Evolutionary conservation across 2,113 vertebrate genomes (phyloP), one percentile per base, ranked within the genome.

Genomic region (Bufo bufo): DNA sequence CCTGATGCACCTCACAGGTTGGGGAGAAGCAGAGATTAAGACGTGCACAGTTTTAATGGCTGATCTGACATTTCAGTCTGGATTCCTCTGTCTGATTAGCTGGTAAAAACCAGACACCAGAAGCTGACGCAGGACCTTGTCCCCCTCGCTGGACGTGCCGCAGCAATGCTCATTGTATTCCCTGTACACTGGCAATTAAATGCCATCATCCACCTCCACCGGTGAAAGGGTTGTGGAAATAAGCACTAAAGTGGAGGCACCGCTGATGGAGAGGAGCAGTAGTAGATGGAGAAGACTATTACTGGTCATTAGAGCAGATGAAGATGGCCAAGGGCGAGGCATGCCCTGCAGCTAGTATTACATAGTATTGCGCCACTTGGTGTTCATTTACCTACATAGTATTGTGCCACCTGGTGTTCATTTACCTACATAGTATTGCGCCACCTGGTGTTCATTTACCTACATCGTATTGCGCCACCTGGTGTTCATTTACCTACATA

Each of bases 1-100:
- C 78, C 89, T 58, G 23, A 78, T 91, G 43, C 91, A 87, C 10
- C 80, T 61, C 19, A 61, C 72, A 85, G 90, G 69, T 77, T 49
- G 63, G 71, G 79, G 89, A 91, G 87, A 82, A 89, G 86, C 89
- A 89, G 83, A 87, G 69, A 93, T 94, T 85, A 90, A 91, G 90
- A 92, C 7, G 14, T 81, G 78, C 77, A 72, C 72, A 89, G 89
- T 89, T 85, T 71, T 93, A 90, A 92, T 92, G 90, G 87, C 81
- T n/a, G 85, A 17, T 49, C 82, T 93, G 93, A 92, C 92, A 92
- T 94, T 93, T 93, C 85, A 83, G 88, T 84, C 89, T 91, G 90
- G 87, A 79, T 79, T 56, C 77, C 90, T 92, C 91, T 90, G 20
- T 75, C 65, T 90, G 33, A 75, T 89, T 82, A 89, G 85, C 86